Base-by-base conservation (phyloP, 2,888 invertebrate species). In the Coelinius sp. region DNA sequence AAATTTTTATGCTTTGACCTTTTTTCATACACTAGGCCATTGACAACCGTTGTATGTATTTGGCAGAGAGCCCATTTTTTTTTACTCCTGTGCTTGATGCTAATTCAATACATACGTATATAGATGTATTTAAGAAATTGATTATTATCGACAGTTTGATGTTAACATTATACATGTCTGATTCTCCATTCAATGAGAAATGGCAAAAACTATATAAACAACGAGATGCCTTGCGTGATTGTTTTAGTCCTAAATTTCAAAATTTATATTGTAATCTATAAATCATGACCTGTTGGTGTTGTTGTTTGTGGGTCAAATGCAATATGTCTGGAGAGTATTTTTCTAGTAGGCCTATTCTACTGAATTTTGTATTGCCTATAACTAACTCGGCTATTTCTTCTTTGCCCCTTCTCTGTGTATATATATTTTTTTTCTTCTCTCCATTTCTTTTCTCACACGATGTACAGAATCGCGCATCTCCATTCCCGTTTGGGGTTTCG, bases 11-110 rank as follows among this genome's bases (percentile, higher is more conserved):
- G 71, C 78, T 53, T 53, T 24, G 53, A n/a, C 12, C 22, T 7
- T 24, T 7, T n/a, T 0, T 17, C 3, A 53, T 24, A 52, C 77
- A 76, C n/a, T 73, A 74, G 75, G 77, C 74, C 76, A 76, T 67
- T 79, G 74, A 80, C 76, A 85, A 63, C 84, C 85, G 85, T 85
- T 85, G 84, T 81, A 78, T 80, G 82, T 85, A 85, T 84, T 85
- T 85, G 85, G 84, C 83, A 82, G 76, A 73, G 77, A 63, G 83
- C 83, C 70, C 83, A 82, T 77, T 76, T 72, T 77, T 76, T 72
- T 79, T 4, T n/a, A 41, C 79, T 71, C 74, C 69, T 78, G 80
- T 83, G 76, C 80, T 74, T 79, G 80, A 81, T 83, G 82, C 79
- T 44, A 73, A 73, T 75, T 56, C 38, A 56, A 35, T 35, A 12